Conservation (phyloP, 2,113 vertebrate species). For the Anoura caudifer region DNA sequence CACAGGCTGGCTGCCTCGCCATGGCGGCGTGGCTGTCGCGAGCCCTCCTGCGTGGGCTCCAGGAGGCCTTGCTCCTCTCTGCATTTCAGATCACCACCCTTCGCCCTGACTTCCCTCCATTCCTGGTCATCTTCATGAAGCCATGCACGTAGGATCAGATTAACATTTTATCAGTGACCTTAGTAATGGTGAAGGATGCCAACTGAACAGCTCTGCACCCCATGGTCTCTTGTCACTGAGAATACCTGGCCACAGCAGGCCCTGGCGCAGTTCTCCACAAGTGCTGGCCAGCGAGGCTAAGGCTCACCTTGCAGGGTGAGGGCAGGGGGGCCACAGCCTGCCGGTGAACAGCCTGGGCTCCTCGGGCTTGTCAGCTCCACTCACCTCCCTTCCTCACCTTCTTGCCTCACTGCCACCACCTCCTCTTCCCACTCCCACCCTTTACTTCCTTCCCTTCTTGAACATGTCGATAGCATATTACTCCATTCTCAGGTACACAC, state of each 20-base stretch:
- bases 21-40: not conserved
- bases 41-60: rapidly evolving
- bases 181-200: not conserved
- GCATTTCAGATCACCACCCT: not conserved
- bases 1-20: conserved; percentile 64
- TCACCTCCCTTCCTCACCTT: not conserved
- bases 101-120: not conserved
- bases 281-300: not conserved
- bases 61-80: not conserved
- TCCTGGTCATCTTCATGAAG: not conserved
- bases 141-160: not conserved
- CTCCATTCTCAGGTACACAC: not conserved
- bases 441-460: not conserved
- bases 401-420: not conserved
- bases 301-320: not conserved
- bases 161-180: not conserved
- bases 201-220: conserved; percentile 44
- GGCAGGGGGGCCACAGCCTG: not conserved
- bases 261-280: not conserved
- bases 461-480: not conserved
- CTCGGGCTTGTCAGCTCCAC: not conserved
- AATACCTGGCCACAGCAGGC: conserved; percentile 2
- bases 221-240: not conserved
- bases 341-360: conserved; percentile 41
- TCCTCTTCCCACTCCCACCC: not conserved